A percentile compares a stretch with the other conserved stretches of the same genome.
Evolutionary conservation across 2,113 vertebrate genomes (phyloP).

Genomic region (Stegastes partitus): DNA sequence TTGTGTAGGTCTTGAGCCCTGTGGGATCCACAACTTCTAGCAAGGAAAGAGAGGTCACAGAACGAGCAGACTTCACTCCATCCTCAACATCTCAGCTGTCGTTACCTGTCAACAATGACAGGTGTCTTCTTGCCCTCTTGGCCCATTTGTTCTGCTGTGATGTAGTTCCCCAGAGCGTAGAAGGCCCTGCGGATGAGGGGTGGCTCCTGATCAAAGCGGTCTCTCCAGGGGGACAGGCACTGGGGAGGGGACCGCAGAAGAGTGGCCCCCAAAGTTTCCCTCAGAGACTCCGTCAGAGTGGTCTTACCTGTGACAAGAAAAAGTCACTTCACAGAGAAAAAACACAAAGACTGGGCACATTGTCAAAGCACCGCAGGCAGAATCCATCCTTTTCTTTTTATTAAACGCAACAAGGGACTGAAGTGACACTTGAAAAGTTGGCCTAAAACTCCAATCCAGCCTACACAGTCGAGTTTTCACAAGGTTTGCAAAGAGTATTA

Average conservation of each 20-base stretch:
- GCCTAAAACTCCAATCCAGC: slow-evolving; percentile 9
- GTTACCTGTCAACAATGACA: slow-evolving; percentile 93
- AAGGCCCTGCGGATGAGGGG: slow-evolving; percentile 91
- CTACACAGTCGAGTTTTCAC: slow-evolving; percentile 20
- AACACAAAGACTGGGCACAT: neutral
- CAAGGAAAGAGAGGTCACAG: slow-evolving; percentile 30
- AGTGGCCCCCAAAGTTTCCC: slow-evolving; percentile 82
- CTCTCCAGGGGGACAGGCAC: slow-evolving; percentile 88
- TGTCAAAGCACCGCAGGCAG: neutral
- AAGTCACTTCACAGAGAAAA: neutral
- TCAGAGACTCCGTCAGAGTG: slow-evolving; percentile 89
- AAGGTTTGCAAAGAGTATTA: slow-evolving; percentile 47
- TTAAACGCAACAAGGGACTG: slow-evolving; percentile 3
- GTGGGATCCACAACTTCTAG: slow-evolving; percentile 20
- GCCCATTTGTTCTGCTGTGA: slow-evolving; percentile 89
- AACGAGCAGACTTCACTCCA: slow-evolving; percentile 7
- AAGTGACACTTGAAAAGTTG: slow-evolving; percentile 27
- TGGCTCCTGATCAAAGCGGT: slow-evolving; percentile 89
- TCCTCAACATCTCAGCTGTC: slow-evolving; percentile 12
- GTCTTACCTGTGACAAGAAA: slow-evolving; percentile 89
- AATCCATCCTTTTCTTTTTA: neutral
- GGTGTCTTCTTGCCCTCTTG: slow-evolving; percentile 82
- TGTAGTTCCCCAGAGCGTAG: slow-evolving; percentile 94
- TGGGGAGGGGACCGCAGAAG: slow-evolving; percentile 90
- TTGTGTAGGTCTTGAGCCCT: slow-evolving; percentile 9